Evolutionary conservation across 2,113 vertebrate species (phyloP).

Genomic region (Pteropus alecto): DNA sequence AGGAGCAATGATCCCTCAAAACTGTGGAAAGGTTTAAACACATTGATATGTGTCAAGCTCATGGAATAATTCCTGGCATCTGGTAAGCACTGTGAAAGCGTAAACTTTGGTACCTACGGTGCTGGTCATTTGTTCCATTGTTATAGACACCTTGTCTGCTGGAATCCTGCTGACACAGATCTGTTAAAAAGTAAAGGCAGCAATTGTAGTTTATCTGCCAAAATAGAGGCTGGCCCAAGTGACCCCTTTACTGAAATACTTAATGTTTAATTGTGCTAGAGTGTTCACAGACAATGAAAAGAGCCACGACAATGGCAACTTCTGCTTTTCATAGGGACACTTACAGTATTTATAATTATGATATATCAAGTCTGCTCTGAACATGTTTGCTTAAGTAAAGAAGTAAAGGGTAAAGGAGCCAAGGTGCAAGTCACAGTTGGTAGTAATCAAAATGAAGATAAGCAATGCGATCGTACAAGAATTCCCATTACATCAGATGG

Average conservation of each 20-base stretch:
- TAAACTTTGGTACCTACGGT: not conserved
- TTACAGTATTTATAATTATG: not conserved
- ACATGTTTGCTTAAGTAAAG: not conserved
- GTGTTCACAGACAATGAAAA: not conserved
- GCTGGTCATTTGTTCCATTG: not conserved
- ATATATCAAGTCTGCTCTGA: not conserved
- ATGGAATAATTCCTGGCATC: not conserved
- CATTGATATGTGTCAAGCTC: not conserved
- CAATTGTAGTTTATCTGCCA: not conserved
- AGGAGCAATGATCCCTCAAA: not conserved
- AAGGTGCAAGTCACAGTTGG: not conserved
- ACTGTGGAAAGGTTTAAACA: not conserved
- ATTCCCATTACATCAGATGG: not conserved
- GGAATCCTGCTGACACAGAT: not conserved
- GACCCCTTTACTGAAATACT: not conserved
- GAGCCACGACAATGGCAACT: not conserved
- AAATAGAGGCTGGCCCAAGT: not conserved
- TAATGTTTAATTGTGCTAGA: not conserved
- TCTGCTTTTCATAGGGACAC: not conserved
- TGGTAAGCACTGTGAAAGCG: not conserved
- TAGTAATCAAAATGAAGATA: not conserved
- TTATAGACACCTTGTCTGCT: not conserved
- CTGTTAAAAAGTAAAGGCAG: not conserved
- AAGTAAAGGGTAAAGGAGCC: not conserved
- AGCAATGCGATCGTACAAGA: accelerated